Conservation (phyloP, 2,797 vertebrate species). For the Phataginus tricuspis region DNA sequence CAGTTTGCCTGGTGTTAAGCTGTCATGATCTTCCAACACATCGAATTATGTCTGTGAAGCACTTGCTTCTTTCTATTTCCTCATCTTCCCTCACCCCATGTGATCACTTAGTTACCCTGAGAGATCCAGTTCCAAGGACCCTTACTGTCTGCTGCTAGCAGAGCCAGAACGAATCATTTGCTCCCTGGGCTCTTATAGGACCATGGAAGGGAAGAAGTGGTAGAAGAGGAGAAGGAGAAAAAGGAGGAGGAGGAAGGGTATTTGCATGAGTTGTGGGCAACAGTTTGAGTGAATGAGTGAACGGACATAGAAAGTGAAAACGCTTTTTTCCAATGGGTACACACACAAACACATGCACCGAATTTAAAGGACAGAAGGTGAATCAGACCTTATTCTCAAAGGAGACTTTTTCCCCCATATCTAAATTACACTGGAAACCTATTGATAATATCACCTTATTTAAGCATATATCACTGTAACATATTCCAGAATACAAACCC, state of each 20-base stretch:
- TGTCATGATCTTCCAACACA: background rate
- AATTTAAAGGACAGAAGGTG: background rate
- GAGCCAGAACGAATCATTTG: background rate
- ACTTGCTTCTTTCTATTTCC: background rate
- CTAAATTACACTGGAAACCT: background rate
- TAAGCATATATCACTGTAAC: background rate
- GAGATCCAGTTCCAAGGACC: background rate
- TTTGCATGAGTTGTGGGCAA: background rate
- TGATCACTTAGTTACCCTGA: background rate
- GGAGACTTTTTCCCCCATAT: background rate
- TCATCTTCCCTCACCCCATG: background rate
- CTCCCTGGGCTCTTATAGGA: background rate
- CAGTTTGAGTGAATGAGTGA: background rate
- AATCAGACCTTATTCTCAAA: background rate
- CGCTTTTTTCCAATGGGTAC: fast-evolving
- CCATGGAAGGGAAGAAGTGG: background rate
- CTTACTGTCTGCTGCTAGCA: background rate
- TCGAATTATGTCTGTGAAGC: background rate
- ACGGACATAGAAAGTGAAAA: background rate
- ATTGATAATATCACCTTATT: background rate
- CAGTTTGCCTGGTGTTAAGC: background rate
- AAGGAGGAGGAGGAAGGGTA: background rate
- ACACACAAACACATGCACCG: background rate
- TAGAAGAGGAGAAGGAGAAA: background rate
- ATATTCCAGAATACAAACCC: background rate